Base-by-base conservation (phyloP, 1,140 invertebrate genomes). In the Heliconius himera region DNA sequence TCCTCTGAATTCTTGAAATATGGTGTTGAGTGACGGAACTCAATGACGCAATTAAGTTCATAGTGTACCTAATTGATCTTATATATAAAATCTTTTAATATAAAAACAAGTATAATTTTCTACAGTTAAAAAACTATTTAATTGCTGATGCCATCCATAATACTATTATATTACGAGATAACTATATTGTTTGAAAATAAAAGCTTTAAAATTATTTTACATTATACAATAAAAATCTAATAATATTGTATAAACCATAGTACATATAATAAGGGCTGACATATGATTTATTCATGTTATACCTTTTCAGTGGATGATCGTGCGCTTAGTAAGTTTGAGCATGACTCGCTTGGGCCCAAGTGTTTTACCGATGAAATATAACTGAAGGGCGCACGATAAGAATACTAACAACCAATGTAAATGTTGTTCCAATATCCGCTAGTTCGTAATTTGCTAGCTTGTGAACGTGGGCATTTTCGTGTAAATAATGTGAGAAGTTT, bases 341-440 rank as follows among this genome's bases (percentile, higher is more conserved):
- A 74, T 80, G 72, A 75, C 77, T 72, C 80, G 80, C 38, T 70
- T 29, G 49, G 49, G 49, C 56, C 77, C 75, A 56, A 82, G 70
- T 71, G 75, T 80, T 76, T 75, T 46, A 82, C 78, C 49, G 20
- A 82, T 80, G 76, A 82, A 80, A 82, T 82, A 72, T 82, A 77
- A 73, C 75, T 72, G 33, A 80, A 77, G 56, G 70, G 60, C 38
- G 79, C 77, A 75, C 71, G 22, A 66, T 71, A 66, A 70, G 82
- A 83, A 83, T 83, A 83, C 77, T 83, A 83, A 83, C 46, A 73
- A 54, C 72, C 72, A 29, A 66, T 38, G 51, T 78, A 73, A 73
- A 78, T 73, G 77, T 74, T 76, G 74, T 76, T 78, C 60, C 70
- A 56, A 82, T 82, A 79, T 74, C 71, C 71, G 74, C 70, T 74